Evolutionary conservation across 2,888 invertebrate species (phyloP).

Genomic region (Gari tellinella): DNA sequence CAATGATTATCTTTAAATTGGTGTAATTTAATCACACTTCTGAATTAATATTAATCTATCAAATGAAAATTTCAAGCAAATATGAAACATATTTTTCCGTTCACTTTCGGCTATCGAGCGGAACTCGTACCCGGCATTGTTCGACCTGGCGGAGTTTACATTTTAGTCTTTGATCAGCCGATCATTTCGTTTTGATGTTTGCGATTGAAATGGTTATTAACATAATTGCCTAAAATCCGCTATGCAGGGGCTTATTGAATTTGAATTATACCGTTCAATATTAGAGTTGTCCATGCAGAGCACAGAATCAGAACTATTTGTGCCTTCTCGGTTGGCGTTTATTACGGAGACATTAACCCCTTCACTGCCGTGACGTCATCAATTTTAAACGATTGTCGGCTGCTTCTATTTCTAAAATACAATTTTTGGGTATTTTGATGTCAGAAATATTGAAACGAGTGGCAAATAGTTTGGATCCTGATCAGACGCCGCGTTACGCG

Average conservation of each 20-base stretch:
- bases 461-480: too few species aligned
- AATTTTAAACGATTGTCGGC: too few species aligned
- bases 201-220: constrained; percentile 18
- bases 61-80: constrained; percentile 7
- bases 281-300: constrained; percentile 20
- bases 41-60: constrained; percentile 6
- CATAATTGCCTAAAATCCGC: constrained; percentile 22
- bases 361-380: too few species aligned
- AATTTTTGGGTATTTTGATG: too few species aligned
- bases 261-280: constrained; percentile 33
- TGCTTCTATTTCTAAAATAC: too few species aligned
- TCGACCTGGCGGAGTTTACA: constrained; percentile 7
- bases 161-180: not conserved
- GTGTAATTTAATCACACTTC: constrained; percentile 7
- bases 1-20: constrained; percentile 9
- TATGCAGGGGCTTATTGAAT: constrained; percentile 10
- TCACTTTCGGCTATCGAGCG: not conserved
- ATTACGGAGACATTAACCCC: too few species aligned
- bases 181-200: constrained; percentile 6
- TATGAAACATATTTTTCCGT: constrained; percentile 6
- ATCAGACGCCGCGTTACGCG: too few species aligned
- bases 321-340: too few species aligned
- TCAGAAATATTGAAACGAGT: too few species aligned
- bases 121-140: not conserved
- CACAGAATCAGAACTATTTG: too few species aligned